These are phyloP conservation scores for Leucophenga maculata DNA, from an alignment of 2,888 invertebrate genomes.

Conservation along the genomic window DNA sequence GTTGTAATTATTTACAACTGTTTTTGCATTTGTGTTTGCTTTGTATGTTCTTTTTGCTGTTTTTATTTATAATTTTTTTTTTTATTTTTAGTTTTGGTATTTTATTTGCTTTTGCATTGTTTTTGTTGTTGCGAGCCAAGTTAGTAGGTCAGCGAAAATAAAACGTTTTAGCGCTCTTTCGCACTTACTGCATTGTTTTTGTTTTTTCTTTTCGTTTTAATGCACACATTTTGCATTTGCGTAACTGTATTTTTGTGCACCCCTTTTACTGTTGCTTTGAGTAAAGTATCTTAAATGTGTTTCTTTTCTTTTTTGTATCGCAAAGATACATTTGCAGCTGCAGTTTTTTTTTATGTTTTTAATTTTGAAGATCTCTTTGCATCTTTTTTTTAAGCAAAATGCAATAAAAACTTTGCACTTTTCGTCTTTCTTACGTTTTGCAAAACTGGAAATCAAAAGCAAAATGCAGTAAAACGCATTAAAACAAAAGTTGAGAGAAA, in stretches of 20 bases:
- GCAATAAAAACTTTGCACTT: constrained; percentile 32
- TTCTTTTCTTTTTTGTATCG: constrained; percentile 10
- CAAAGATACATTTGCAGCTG: constrained; percentile 14
- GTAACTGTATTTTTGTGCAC: constrained; percentile 40
- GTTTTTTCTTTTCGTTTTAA: constrained; percentile 2
- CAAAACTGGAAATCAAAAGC: constrained; percentile 52
- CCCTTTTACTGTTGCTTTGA: constrained; percentile 32
- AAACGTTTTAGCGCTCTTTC: constrained; percentile 24
- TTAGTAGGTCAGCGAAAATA: constrained; percentile 63
- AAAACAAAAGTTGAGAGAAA: constrained; percentile 23
- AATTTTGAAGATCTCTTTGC: too few species aligned
- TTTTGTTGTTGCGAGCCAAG: constrained; percentile 33
- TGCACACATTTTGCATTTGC: constrained; percentile 33
- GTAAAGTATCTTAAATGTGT: neutral
- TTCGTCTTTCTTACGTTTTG: constrained; percentile 37
- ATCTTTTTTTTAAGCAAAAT: too few species aligned
- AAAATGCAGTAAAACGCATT: constrained; percentile 29
- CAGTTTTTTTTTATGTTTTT: neutral
- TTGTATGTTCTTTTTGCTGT: neutral
- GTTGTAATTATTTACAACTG: constrained; percentile 9
- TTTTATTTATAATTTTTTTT: neutral
- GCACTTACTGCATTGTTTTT: neutral
- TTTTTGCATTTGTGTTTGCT: constrained; percentile 10
- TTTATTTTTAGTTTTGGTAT: constrained; percentile 10
- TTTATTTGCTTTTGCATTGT: constrained; percentile 38